Evolutionary conservation across 2,113 vertebrate species (phyloP), one percentile per base, ranked within the genome.

Genomic region (Gymnogyps californianus): DNA sequence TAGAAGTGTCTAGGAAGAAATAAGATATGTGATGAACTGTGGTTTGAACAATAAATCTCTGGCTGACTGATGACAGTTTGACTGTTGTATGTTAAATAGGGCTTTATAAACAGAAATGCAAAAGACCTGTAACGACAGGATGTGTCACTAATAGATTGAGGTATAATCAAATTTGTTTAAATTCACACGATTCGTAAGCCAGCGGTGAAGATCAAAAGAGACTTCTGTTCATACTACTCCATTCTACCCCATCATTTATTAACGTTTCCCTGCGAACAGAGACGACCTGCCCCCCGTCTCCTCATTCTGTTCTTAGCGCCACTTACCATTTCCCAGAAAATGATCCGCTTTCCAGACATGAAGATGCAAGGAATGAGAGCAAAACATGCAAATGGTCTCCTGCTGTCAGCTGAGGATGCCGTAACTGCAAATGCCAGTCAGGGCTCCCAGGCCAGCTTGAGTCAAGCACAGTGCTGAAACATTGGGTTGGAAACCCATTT

Each of bases 241-340:
- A 16, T n/a, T 58, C 83, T 96, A 87, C 55, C 90, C 72, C 78
- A 87, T 52, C 64, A 77, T 90, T 84, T 80, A 87, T 76, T 81
- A 87, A 77, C 47, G 25, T 61, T 38, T 44, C 28, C 74, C 83
- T 54, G 69, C 0, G 3, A 72, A 57, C 25, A 26, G 62, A 70
- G 26, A n/a, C 11, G 2, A 72, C 36, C 69, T 51, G 54, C 31
- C 52, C 44, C 31, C n/a, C 11, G 38, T 6, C 54, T 72, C 70
- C 52, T 65, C 14, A 11, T 25, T 65, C 62, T 13, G 16, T 22
- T 66, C 85, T 32, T 8, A 18, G 36, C 29, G 51, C 55, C 85
- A 52, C 44, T 82, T n/a, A 31, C n/a, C 49, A 18, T 47, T 46
- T 42, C 72, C 31, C 70, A 80, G 78, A 32, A 57, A 49, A 36